Conservation (phyloP, 2,888 invertebrate genomes). For the Yponomeuta plumbellus region DNA sequence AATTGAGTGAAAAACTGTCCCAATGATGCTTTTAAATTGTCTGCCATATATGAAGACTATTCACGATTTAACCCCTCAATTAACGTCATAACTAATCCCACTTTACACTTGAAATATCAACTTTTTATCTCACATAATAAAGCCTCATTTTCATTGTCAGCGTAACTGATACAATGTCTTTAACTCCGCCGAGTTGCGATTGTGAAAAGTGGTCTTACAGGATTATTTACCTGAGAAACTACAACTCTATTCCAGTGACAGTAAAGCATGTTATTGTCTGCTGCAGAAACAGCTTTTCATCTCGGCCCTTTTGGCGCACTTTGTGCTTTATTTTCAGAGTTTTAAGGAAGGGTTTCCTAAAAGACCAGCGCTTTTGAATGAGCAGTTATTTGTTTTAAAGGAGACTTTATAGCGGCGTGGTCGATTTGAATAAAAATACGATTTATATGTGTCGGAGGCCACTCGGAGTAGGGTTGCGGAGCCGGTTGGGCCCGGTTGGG, state of each 20-base stretch:
- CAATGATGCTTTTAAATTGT: constrained; percentile 54
- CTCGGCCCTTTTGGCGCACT: constrained; percentile 25
- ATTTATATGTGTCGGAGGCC: constrained; percentile 73
- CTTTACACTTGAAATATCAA: constrained; percentile 38
- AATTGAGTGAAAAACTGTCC: constrained; percentile 57
- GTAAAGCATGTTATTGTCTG: constrained; percentile 57
- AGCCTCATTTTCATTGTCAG: constrained; percentile 46
- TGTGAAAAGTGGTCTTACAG: constrained; percentile 48
- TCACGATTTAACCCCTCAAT: constrained; percentile 45
- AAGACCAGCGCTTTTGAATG: constrained; percentile 36
- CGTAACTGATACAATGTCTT: constrained; percentile 39
- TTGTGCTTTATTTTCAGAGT: constrained; percentile 37
- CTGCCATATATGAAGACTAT: constrained; percentile 47
- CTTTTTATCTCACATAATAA: constrained; percentile 39
- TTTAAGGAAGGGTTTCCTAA: constrained; percentile 41
- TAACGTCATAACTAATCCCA: constrained; percentile 41
- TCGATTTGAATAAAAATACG: constrained; percentile 75
- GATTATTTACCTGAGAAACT: constrained; percentile 47
- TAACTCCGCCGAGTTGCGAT: constrained; percentile 33
- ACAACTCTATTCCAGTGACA: constrained; percentile 62
- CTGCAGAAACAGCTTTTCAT: constrained; percentile 29
- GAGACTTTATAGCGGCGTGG: constrained; percentile 68
- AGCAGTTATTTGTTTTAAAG: constrained; percentile 69
- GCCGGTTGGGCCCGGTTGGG: constrained; percentile 61
- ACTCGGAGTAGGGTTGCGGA: constrained; percentile 67